Percentiles rank a stretch among this genome's conserved stretches.
Evolutionary conservation across 2,888 invertebrate genomes (phyloP).

Genomic region (Dioctria rufipes): DNA sequence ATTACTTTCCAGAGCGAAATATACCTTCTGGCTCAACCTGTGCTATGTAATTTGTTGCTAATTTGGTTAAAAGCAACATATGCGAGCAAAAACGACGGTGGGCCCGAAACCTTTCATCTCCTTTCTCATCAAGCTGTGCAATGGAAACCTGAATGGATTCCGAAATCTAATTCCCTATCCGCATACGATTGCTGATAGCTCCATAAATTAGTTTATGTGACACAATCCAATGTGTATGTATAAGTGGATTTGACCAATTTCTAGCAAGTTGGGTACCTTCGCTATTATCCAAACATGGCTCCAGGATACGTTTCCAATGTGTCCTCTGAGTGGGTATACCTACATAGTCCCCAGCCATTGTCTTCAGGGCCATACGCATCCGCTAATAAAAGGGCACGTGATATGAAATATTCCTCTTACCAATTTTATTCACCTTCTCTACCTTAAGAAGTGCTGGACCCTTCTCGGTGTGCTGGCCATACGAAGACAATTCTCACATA

Average conservation of each 20-base stretch:
- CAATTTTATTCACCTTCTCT: conserved; percentile 50
- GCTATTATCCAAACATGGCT: conserved; percentile 51
- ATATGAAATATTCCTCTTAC: conserved; percentile 52
- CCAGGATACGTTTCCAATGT: conserved; percentile 31
- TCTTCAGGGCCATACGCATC: conserved; percentile 45
- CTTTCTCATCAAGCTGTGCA: conserved; percentile 16
- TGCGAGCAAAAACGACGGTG: conserved; percentile 25
- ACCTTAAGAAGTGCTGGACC: conserved; percentile 40
- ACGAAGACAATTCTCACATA: conserved; percentile 56
- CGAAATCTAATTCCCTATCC: conserved; percentile 47
- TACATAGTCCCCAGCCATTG: conserved; percentile 4
- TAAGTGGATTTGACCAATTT: conserved; percentile 52
- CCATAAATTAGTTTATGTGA: conserved; percentile 51
- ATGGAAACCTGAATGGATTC: conserved; percentile 13
- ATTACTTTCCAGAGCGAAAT: neutral
- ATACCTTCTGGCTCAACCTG: neutral
- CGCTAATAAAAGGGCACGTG: conserved; percentile 53
- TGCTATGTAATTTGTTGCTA: conserved; percentile 5
- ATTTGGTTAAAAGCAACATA: conserved; percentile 32
- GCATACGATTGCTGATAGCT: conserved; percentile 48
- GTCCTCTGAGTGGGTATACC: conserved; percentile 16
- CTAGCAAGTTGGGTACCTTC: conserved; percentile 48
- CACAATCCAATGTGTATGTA: conserved; percentile 21
- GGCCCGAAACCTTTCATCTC: conserved; percentile 39
- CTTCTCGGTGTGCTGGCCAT: conserved; percentile 19